Percentiles rank a stretch among this genome's conserved stretches.
Evolutionary conservation across 1,140 invertebrate genomes (phyloP).

Genomic region (Acromyrmex echinatior): DNA sequence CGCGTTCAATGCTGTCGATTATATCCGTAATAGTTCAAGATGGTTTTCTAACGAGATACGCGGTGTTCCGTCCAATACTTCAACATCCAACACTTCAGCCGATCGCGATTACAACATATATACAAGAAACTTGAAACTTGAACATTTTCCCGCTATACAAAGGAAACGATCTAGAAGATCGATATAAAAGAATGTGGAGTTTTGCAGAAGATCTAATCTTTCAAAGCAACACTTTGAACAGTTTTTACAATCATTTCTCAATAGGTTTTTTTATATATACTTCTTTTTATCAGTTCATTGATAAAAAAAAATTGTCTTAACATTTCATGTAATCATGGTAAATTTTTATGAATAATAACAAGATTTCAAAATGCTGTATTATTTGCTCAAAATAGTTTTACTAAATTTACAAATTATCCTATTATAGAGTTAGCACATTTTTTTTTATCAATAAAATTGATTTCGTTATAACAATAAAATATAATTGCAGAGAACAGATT

Average conservation of each 20-base stretch:
- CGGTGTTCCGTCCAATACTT: neutral
- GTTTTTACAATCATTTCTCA: neutral
- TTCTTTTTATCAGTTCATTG: slow-evolving; percentile 5
- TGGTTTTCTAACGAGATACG: neutral
- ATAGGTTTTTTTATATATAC: neutral
- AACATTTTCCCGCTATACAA: neutral
- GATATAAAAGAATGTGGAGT: neutral
- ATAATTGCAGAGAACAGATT: slow-evolving; percentile 1
- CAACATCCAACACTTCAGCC: slow-evolving; percentile 17
- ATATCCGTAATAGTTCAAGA: neutral
- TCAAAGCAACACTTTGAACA: slow-evolving; percentile 5
- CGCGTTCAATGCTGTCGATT: neutral
- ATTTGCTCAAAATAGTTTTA: neutral
- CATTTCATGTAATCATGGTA: neutral
- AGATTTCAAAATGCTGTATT: neutral
- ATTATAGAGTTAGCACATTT: neutral
- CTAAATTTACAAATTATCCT: neutral
- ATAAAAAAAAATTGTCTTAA: neutral
- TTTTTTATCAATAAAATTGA: neutral
- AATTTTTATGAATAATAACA: neutral
- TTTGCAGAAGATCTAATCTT: neutral
- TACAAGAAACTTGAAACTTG: slow-evolving; percentile 12
- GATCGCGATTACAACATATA: slow-evolving; percentile 26
- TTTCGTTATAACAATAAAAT: neutral
- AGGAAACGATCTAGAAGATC: neutral